A percentile compares a stretch with the other conserved stretches of the same genome.
Conservation (phyloP, 2,797 vertebrate species). For the Gambelia wislizenii region DNA sequence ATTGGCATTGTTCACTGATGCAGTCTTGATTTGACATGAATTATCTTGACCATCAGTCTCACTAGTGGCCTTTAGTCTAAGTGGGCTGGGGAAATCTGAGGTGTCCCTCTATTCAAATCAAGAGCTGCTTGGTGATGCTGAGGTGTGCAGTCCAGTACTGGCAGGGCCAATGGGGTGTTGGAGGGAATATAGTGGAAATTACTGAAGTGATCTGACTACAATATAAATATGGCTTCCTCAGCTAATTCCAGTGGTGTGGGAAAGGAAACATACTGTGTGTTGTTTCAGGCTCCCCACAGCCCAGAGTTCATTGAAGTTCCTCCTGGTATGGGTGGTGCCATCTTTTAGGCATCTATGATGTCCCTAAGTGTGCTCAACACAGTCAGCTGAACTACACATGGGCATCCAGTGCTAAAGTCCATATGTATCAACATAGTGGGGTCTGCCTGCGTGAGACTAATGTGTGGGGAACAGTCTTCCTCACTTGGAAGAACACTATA, state of each 20-base stretch:
- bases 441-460: not conserved
- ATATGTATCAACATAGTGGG: not conserved
- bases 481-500: not conserved
- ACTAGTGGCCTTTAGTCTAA: not conserved
- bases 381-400: not conserved
- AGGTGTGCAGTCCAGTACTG: no score
- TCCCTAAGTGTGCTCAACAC: not conserved
- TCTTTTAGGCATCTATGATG: not conserved
- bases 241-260: not conserved
- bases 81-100: no score
- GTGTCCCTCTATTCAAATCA: no score
- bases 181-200: not conserved
- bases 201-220: not conserved
- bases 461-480: not conserved
- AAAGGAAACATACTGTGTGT: not conserved
- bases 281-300: not conserved
- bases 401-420: not conserved
- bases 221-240: not conserved
- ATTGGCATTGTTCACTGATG: slow-evolving; percentile 3
- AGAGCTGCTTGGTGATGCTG: no score
- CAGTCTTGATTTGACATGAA: no score
- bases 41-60: no score
- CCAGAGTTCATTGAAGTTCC: not conserved
- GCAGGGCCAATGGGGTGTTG: not conserved
- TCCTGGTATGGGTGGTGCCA: not conserved